Evolutionary conservation across 2,888 invertebrate genomes (phyloP), one percentile per base, ranked within the genome.

Genomic region (Plebejus anna): DNA sequence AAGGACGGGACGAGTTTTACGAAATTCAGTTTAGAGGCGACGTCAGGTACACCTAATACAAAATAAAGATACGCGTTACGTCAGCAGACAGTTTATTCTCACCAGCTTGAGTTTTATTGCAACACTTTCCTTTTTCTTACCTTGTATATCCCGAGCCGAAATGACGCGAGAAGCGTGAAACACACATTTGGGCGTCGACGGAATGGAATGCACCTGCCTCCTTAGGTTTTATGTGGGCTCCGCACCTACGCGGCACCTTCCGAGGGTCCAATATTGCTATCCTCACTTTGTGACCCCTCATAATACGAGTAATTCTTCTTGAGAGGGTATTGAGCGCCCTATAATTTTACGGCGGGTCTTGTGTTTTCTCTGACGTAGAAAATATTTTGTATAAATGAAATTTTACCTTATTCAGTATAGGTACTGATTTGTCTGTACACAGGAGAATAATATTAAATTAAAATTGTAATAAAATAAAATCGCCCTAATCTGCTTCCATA

Each of bases 151-250:
- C 87, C 87, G 85, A 84, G 86, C 83, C 82, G 88, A 90, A 92
- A 91, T 89, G 90, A 90, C 87, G 88, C 89, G 87, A 86, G 88
- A 94, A 92, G 92, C 92, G 55, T 55, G 55, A 16, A 55, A 92
- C 91, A 88, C 85, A 89, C 92, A 90, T 92, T 92, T 89, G 85
- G 90, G 87, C 87, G 86, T 90, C 90, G 87, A 87, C 85, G 86
- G 91, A 92, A 93, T 92, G 92, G 91, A 90, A 92, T 92, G 92
- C 92, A 93, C 92, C 92, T 93, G 93, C 90, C 90, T 92, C 92
- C 91, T 91, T 90, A 91, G 87, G 91, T 92, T 93, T 93, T 93
- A 93, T 92, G 93, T 88, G 90, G 90, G 91, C 87, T 92, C 91
- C 90, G 90, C 92, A 92, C 92, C 92, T 92, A 89, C 91, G 89